Evolutionary conservation across 2,888 invertebrate genomes (phyloP).

Genomic region (Venusia cambrica): DNA sequence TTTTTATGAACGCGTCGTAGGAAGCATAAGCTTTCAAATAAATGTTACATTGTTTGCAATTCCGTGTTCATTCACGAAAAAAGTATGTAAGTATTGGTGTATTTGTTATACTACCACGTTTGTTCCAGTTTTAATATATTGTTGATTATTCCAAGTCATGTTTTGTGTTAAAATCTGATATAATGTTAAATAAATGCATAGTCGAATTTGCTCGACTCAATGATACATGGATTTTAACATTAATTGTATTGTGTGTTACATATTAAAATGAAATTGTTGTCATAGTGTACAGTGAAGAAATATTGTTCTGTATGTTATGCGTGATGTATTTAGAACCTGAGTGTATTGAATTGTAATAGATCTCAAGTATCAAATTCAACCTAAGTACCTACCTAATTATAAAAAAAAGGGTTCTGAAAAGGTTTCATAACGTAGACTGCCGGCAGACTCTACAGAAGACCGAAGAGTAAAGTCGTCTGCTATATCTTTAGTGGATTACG

Average conservation of each 20-base stretch:
- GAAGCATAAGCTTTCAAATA: conserved; percentile 5
- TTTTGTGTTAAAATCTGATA: conserved; percentile 15
- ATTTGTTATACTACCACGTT: conserved; percentile 8
- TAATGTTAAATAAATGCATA: conserved; percentile 30
- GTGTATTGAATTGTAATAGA: too few species aligned
- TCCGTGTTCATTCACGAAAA: conserved; percentile 12
- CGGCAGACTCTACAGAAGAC: too few species aligned
- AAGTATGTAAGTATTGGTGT: conserved; percentile 2
- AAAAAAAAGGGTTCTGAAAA: too few species aligned
- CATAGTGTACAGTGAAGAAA: conserved; percentile 36
- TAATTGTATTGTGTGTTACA: conserved; percentile 58
- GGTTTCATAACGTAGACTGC: too few species aligned
- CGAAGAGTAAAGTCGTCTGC: too few species aligned
- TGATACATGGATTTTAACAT: conserved; percentile 34
- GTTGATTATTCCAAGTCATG: conserved; percentile 10
- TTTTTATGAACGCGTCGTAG: too few species aligned
- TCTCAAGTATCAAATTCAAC: too few species aligned
- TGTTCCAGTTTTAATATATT: conserved; percentile 8
- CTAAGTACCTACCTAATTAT: too few species aligned
- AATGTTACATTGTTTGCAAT: conserved; percentile 4
- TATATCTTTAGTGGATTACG: too few species aligned
- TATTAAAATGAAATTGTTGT: conserved; percentile 52
- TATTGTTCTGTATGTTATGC: conserved; percentile 38
- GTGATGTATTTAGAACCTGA: conserved; percentile 32
- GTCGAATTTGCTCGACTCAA: conserved; percentile 30